Evolutionary conservation across 2,888 invertebrate genomes (phyloP).

Genomic region (Thera obeliscata): DNA sequence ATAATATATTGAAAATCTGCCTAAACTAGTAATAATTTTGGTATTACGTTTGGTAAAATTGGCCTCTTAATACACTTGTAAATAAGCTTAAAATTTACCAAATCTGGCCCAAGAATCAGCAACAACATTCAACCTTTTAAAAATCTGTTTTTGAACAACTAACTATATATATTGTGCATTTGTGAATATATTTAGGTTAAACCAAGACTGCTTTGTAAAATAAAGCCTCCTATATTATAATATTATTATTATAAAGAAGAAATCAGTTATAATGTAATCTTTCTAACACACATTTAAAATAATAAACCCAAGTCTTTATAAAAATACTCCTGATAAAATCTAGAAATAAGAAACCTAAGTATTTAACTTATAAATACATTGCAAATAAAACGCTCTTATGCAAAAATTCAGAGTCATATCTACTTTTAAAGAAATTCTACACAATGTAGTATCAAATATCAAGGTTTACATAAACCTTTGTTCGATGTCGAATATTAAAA

Average conservation of each 20-base stretch:
- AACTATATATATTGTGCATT: background rate
- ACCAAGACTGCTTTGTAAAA: conserved; percentile 1
- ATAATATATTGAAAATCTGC: too few species aligned
- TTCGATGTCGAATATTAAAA: too few species aligned
- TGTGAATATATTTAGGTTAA: background rate
- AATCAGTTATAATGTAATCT: background rate
- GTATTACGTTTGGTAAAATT: too few species aligned
- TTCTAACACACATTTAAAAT: background rate
- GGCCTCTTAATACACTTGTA: too few species aligned
- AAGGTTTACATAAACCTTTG: background rate
- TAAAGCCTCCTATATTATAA: conserved; percentile 6
- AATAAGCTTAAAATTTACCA: too few species aligned
- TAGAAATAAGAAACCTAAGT: background rate
- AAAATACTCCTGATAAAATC: conserved; percentile 1
- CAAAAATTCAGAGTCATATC: background rate
- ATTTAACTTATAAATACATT: conserved; percentile 10
- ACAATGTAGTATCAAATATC: conserved; percentile 1
- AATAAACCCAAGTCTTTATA: background rate
- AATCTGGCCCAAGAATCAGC: too few species aligned
- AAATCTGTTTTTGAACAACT: too few species aligned
- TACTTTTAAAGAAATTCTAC: conserved; percentile 1
- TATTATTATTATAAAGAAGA: background rate
- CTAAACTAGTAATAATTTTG: too few species aligned
- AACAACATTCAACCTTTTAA: too few species aligned
- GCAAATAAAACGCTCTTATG: conserved; percentile 7